phyloP scores from a whole-genome alignment of 2,888 invertebrate species.

The Pseudococcus jackbeardsleyi region DNA sequence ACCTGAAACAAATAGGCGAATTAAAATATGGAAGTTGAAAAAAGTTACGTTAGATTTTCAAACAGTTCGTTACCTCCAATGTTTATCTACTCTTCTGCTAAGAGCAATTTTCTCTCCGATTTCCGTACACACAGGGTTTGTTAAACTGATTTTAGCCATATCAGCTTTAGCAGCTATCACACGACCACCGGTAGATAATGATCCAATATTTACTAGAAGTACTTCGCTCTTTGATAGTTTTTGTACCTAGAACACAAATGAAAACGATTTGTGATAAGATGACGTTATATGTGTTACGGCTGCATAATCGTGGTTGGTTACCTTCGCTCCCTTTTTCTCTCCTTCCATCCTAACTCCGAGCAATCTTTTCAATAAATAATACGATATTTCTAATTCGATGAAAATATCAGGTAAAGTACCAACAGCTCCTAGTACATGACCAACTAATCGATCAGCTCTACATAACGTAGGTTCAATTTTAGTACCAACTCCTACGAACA shows the following conservation, averaged over 20 bases:
- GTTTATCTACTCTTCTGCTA: slow-evolving; percentile 97
- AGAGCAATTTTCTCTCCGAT: slow-evolving; percentile 99
- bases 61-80: slow-evolving; percentile 86
- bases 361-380: slow-evolving; percentile 93
- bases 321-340: slow-evolving; percentile 98
- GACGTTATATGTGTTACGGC: slow-evolving; percentile 64
- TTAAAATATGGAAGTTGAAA: background rate
- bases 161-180: slow-evolving; percentile 95
- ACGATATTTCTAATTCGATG: slow-evolving; percentile 97
- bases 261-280: background rate
- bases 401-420: slow-evolving; percentile 97
- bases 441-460: slow-evolving; percentile 97
- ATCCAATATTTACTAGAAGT: slow-evolving; percentile 97
- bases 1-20: slow-evolving; percentile 70
- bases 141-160: slow-evolving; percentile 96
- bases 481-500: slow-evolving; percentile 86
- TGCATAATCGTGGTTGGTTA: slow-evolving; percentile 67
- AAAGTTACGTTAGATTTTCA: too few species aligned
- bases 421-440: slow-evolving; percentile 96
- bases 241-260: slow-evolving; percentile 73
- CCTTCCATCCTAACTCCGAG: slow-evolving; percentile 98
- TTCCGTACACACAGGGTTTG: slow-evolving; percentile 98
- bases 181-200: slow-evolving; percentile 96
- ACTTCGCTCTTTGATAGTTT: slow-evolving; percentile 77
- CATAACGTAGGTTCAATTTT: slow-evolving; percentile 99